Evolutionary conservation across 1,140 invertebrate genomes (phyloP), one percentile per base, ranked within the genome.

Genomic region (Drosophila triauraria): DNA sequence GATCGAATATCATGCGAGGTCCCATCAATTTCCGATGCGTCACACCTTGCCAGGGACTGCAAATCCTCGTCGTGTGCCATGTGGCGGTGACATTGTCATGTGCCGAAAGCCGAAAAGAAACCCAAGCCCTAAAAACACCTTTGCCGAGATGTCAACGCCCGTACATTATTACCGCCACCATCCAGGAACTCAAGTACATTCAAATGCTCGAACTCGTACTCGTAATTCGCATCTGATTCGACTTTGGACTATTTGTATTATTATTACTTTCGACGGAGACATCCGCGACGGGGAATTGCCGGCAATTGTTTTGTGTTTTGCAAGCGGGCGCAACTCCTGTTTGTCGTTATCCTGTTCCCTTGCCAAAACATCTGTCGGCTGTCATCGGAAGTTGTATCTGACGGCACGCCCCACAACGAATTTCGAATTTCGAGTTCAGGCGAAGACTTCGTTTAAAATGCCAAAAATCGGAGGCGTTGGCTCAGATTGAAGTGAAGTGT

Each of bases 331-430:
- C 70, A 87, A 87, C 71, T 76, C 46, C 61, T 47, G 53, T 46
- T 40, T 27, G 67, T 40, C 53, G 27, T 70, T 68, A 68, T 70
- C 67, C 67, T 70, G 67, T 48, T 54, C 54, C 58, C 59, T 32
- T 35, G 65, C 59, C 54, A 61, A 81, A 87, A 91, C 88, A 91
- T 91, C 88, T 91, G 88, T 91, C 87, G 87, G 75, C 77, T 91
- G 82, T 87, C 70, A 72, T 74, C 87, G 87, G 88, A 91, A 91
- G 88, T 91, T 82, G 87, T 87, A 82, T 91, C 86, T 90, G 85
- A 88, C 85, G 84, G 85, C 85, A 88, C 85, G 84, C 85, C 84
- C 77, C 78, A 63, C 72, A 72, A 70, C 77, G 71, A 67, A 43
- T 68, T 54, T 54, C 43, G 20, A 27, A 6, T 38, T 32, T 30